A percentile compares a stretch with the other conserved stretches of the same genome.
Conservation (phyloP, 35 echinoderm and acorn worm species). For the Eucidaris tribuloides region DNA sequence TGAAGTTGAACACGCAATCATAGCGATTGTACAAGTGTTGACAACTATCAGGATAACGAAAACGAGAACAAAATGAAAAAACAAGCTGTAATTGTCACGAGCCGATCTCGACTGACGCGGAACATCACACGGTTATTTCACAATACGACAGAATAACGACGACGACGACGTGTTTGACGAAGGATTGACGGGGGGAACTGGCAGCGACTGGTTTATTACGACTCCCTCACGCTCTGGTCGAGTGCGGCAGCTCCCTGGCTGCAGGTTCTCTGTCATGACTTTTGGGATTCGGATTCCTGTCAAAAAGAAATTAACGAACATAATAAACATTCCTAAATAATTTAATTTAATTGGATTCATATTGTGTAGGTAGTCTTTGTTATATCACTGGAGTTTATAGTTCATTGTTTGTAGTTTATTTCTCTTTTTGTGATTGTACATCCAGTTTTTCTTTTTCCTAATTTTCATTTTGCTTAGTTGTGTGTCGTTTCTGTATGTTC, state of each 20-base stretch:
- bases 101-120: constrained; percentile 2
- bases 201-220: no score
- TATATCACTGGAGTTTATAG: no score
- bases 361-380: background rate
- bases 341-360: background rate
- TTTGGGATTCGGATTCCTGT: background rate
- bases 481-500: no score
- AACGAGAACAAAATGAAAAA: background rate
- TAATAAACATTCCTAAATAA: background rate
- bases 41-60: background rate
- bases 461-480: no score
- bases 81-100: background rate
- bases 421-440: no score
- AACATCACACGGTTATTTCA: background rate
- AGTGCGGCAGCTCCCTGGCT: constrained; percentile 18
- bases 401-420: no score
- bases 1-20: no score
- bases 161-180: background rate
- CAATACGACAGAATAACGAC: background rate
- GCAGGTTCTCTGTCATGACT: constrained; percentile 12
- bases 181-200: no score
- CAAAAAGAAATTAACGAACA: background rate
- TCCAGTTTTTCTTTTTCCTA: no score
- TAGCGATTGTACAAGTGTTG: no score
- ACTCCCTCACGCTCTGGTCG: background rate